These are phyloP conservation scores for Aptenodytes forsteri DNA, from an alignment of 2,113 vertebrate genomes.

Conservation along the genomic window DNA sequence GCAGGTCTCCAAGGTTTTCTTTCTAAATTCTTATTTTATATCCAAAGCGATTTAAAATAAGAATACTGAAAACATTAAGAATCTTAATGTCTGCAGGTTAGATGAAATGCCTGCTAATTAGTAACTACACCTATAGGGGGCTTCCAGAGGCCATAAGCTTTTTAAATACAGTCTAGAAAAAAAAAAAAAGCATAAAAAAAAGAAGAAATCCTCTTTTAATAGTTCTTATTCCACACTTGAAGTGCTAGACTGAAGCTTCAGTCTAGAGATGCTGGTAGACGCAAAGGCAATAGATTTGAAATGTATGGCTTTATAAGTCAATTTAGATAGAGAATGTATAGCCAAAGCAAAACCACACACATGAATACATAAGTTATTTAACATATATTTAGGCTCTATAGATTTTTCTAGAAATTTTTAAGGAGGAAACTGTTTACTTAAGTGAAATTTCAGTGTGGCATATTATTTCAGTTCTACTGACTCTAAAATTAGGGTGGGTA, in stretches of 20 bases:
- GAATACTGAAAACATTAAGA: conserved; percentile 80
- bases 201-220: not conserved
- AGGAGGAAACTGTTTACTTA: not conserved
- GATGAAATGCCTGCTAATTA: conserved; percentile 83
- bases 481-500: not conserved
- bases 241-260: not conserved
- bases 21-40: conserved; percentile 78
- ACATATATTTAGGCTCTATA: not conserved
- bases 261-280: not conserved
- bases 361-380: not conserved
- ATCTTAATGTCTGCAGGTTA: conserved; percentile 72
- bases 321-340: not conserved
- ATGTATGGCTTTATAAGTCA: not conserved
- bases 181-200: not conserved
- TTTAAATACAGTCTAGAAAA: not conserved
- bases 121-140: conserved; percentile 47
- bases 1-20: conserved; percentile 82
- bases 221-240: not conserved
- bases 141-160: conserved; percentile 69
- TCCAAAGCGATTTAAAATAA: conserved; percentile 76
- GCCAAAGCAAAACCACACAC: not conserved
- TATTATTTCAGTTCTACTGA: not conserved
- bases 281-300: not conserved
- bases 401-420: not conserved
- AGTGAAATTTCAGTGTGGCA: not conserved